phyloP scores from a whole-genome alignment of 2,888 invertebrate species.

The Cheilosia vernalis region DNA sequence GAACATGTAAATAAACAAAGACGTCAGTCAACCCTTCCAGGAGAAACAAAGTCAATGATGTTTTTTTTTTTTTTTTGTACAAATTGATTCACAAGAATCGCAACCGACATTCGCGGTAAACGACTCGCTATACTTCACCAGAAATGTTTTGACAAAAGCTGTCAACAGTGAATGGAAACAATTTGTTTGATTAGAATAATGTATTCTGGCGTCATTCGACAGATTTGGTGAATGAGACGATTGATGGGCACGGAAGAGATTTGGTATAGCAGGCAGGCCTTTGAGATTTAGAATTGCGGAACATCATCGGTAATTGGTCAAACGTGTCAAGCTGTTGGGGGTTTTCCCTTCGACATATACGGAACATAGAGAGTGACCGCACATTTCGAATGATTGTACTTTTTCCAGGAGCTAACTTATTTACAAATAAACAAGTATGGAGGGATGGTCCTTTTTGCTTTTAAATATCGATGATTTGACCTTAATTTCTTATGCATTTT shows the following conservation, averaged over 20 bases:
- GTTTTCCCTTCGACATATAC: too few relatives aligned
- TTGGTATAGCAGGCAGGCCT: background rate
- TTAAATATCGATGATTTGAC: too few relatives aligned
- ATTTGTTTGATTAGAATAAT: constrained; percentile 5
- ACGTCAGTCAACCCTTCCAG: constrained; percentile 6
- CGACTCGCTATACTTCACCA: background rate
- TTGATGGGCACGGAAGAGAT: constrained; percentile 28
- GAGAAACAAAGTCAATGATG: constrained; percentile 6
- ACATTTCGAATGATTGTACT: too few relatives aligned
- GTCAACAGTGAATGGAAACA: background rate
- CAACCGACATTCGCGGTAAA: constrained; percentile 1
- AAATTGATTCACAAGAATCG: constrained; percentile 1
- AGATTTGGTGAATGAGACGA: constrained; percentile 41
- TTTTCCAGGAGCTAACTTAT: too few relatives aligned
- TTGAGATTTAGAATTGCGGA: constrained; percentile 7
- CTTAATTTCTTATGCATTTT: too few relatives aligned
- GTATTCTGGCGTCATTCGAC: constrained; percentile 39
- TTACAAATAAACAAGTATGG: too few relatives aligned
- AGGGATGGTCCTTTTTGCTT: too few relatives aligned
- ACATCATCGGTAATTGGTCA: too few relatives aligned
- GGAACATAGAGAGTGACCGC: too few relatives aligned
- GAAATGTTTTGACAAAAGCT: background rate
- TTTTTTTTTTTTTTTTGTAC: background rate
- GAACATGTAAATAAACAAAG: constrained; percentile 13
- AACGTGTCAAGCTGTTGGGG: too few relatives aligned